Evolutionary conservation across 2,113 vertebrate species (phyloP).

Genomic region (Catharus minimus): DNA sequence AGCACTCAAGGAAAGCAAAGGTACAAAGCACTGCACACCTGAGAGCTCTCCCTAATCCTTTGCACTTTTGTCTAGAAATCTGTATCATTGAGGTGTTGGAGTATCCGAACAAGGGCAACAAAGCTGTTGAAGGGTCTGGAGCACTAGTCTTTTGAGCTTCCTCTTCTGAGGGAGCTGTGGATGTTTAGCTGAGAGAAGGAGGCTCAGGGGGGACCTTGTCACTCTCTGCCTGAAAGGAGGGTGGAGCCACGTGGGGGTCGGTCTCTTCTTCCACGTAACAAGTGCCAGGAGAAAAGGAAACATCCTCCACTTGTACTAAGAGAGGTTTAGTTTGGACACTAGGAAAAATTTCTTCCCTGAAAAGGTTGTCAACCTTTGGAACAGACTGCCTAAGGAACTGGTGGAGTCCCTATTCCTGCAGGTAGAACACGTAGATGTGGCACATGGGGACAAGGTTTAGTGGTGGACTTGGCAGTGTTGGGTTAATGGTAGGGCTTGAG

Average conservation of each 20-base stretch:
- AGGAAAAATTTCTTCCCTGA: not conserved
- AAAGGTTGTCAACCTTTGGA: not conserved
- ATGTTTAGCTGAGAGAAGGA: not conserved
- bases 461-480: not conserved
- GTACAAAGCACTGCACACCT: not conserved
- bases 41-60: not conserved
- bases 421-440: not conserved
- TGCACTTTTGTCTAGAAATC: not conserved
- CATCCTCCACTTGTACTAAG: not conserved
- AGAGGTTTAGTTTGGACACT: not conserved
- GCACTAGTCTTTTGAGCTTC: not conserved
- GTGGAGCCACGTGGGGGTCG: rapidly evolving
- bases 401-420: not conserved
- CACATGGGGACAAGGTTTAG: not conserved
- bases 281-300: not conserved
- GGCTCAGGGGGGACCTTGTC: not conserved
- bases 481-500: not conserved
- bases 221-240: not conserved
- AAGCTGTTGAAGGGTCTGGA: not conserved
- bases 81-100: not conserved
- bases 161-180: not conserved
- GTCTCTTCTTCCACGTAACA: not conserved
- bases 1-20: not conserved
- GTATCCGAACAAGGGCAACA: not conserved
- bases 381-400: not conserved